Evolutionary conservation across 2,797 vertebrate genomes (phyloP), one percentile per base, ranked within the genome.

Genomic region (Salarias fasciatus): DNA sequence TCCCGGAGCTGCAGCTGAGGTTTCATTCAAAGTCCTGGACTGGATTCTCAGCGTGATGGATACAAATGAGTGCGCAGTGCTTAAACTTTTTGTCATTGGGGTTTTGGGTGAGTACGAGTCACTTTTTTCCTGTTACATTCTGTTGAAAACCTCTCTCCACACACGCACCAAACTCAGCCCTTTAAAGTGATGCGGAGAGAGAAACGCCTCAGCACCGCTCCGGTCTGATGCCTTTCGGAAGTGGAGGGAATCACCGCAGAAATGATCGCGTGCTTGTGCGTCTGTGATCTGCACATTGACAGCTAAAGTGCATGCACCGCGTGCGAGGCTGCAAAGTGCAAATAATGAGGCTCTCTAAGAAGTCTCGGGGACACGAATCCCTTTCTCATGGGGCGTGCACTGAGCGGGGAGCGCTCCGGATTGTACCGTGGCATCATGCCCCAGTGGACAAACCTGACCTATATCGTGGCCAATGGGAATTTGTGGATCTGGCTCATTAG

Each of bases 61-160:
- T 85, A 77, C 80, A 81, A 80, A 90, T 79, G 84, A 64, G 51
- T 52, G 75, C 40, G 52, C 64, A 24, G 75, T 75, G 12, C 56
- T 90, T 40, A 90, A 92, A 91, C 86, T 92, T 89, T 90, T 89
- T 61, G 45, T 87, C 50, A 52, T 89, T 41, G 85, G 83, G 49
- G 60, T 92, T 73, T 67, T 90, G 46, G 88, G 91, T 92, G 66
- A 92, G 91, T 89, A 31, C 2, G 6, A 35, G 1, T 35, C 33
- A n/a, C n/a, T n/a, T 35, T 6, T 35, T 35, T 31, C n/a, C n/a
- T n/a, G n/a, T n/a, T n/a, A n/a, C n/a, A n/a, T n/a, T n/a, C n/a
- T n/a, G n/a, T n/a, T n/a, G n/a, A n/a, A n/a, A n/a, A n/a, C n/a
- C n/a, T 24, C 18, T 24, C 2, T 24, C 18, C 18, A n/a, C n/a